phyloP scores from a whole-genome alignment of 2,797 vertebrate species.

The Hozukius guyotensis region DNA sequence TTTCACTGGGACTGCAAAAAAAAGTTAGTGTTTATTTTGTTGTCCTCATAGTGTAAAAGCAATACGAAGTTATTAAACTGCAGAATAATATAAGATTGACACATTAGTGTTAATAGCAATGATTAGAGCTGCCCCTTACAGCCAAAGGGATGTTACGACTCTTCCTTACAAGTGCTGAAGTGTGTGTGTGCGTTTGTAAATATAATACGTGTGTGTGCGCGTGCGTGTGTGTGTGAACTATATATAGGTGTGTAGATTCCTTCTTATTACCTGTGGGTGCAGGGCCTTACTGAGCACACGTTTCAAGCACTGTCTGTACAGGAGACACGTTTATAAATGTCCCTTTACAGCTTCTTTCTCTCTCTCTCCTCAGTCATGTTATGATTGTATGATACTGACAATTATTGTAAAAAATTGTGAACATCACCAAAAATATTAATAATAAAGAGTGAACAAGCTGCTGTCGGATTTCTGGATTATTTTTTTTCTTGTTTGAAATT shows the following conservation, averaged over 20 bases:
- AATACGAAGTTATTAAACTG: constrained; percentile 50
- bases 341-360: constrained; percentile 34
- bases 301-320: constrained; percentile 46
- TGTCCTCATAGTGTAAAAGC: constrained; percentile 59
- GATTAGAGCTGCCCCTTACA: constrained; percentile 25
- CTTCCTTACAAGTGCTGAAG: constrained; percentile 26
- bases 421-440: constrained; percentile 49
- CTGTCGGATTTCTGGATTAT: neutral
- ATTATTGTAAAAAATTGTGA: constrained; percentile 47
- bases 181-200: constrained; percentile 18
- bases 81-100: constrained; percentile 16
- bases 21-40: constrained; percentile 27
- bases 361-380: constrained; percentile 37
- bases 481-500: neutral
- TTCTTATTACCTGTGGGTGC: constrained; percentile 34
- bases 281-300: constrained; percentile 62
- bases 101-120: constrained; percentile 24
- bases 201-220: neutral
- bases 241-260: constrained; percentile 23
- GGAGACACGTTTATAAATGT: constrained; percentile 49
- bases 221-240: constrained; percentile 12
- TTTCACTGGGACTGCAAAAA: constrained; percentile 54
- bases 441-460: constrained; percentile 67
- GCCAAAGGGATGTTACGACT: constrained; percentile 25
- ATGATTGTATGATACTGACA: constrained; percentile 65